Base-by-base conservation (phyloP, 2,113 vertebrate species). In the Takifugu flavidus region DNA sequence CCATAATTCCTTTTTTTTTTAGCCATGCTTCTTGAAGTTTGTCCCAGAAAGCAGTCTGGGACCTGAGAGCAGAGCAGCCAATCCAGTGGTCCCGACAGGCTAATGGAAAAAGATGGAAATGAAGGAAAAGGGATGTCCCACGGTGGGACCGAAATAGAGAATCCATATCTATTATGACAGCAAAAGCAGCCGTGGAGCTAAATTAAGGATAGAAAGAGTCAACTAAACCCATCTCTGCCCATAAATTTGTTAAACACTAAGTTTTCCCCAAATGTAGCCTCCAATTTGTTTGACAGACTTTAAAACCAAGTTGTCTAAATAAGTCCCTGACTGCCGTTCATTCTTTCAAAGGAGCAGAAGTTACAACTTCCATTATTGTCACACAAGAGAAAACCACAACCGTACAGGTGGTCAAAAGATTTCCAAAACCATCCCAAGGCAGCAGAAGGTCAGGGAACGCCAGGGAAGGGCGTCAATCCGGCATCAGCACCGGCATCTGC, bases 31-130 rank as follows among this genome's bases (percentile, higher is more conserved):
- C 79, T 88, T 88, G 75, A 90, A 87, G 85, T 89, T 85, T 89
- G 79, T 88, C 77, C 85, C 80, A 89, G 85, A 87, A 89, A 88
- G 80, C 82, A 79, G 83, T 73, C 78, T 76, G 80, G 70, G 84
- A 83, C 65, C 49, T 72, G 74, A 55, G 70, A 72, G 63, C 68
- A 78, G 62, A 79, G 63, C 76, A 80, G 83, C 69, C 56, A 63
- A 72, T 82, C 80, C 77, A 56, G 63, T 34, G 4, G 57, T 82
- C 83, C 80, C 82, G 78, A 26, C n/a, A 72, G 82, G 59, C 70
- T 58, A 74, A 77, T 77, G 74, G 72, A 28, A 65, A 62, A 52
- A 57, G 62, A 80, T 66, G 70, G 62, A 63, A 70, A 65, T 54
- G 59, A 61, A 25, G 53, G 62, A 77, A 82, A 59, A 70, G 62